These are phyloP conservation scores for Monomorium pharaonis DNA, from an alignment of 1,140 invertebrate genomes.

Conservation along the genomic window DNA sequence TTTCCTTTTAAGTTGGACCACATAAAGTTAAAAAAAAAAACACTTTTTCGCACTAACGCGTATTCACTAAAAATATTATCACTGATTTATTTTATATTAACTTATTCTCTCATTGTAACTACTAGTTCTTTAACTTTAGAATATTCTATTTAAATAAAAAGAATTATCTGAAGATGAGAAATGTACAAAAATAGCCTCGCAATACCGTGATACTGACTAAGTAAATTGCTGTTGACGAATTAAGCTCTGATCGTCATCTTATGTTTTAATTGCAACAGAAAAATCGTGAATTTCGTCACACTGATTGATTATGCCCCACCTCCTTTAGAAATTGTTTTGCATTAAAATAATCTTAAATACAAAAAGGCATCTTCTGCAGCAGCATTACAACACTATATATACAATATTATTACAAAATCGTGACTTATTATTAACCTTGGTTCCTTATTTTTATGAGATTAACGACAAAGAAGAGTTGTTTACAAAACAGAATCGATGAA, in stretches of 20 bases:
- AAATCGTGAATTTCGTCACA: slow-evolving; percentile 1
- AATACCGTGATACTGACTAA: not conserved
- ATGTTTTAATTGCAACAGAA: not conserved
- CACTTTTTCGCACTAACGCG: not conserved
- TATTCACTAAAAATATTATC: not conserved
- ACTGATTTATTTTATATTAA: not conserved
- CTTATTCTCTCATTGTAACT: not conserved
- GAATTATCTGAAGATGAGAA: not conserved
- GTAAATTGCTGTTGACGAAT: not conserved
- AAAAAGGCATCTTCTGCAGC: not conserved
- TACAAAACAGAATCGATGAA: not conserved
- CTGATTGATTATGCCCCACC: not conserved
- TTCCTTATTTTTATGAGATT: not conserved
- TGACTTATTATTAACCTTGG: not conserved
- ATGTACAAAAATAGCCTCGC: not conserved
- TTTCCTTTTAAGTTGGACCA: not conserved
- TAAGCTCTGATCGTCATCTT: not conserved
- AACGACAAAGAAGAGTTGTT: slow-evolving; percentile 16
- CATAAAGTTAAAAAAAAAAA: not conserved
- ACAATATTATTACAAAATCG: slow-evolving; percentile 21
- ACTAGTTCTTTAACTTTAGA: not conserved
- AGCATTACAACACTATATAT: not conserved
- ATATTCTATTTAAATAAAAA: not conserved
- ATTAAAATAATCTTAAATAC: not conserved
- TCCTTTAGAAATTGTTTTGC: not conserved